Conservation (phyloP, 1,140 invertebrate genomes). For the Trichomalopsis sarcophagae region DNA sequence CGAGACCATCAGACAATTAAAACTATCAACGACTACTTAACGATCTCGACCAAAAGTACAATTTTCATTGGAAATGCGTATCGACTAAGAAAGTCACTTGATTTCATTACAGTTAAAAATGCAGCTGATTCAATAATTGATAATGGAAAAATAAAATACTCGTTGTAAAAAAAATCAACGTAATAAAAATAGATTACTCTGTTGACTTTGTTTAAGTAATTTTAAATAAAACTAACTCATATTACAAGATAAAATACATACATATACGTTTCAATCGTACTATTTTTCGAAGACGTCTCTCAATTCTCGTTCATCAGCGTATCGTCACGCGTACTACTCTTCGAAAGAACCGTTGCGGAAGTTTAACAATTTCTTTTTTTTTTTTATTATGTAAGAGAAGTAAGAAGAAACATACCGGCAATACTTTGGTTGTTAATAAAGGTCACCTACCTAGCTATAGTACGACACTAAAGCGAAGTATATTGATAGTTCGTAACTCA, state of each 20-base stretch:
- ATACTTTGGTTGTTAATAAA: constrained; percentile 51
- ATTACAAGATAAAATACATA: constrained; percentile 45
- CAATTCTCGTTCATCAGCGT: background rate
- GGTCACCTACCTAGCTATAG: constrained; percentile 40
- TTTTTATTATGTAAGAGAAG: constrained; percentile 20
- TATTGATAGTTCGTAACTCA: constrained; percentile 38
- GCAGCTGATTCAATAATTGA: constrained; percentile 8
- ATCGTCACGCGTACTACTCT: background rate
- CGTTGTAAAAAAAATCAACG: constrained; percentile 29
- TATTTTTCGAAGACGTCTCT: constrained; percentile 15
- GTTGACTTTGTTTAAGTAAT: constrained; percentile 3
- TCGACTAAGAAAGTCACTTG: constrained; percentile 14
- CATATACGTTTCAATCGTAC: background rate
- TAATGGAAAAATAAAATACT: constrained; percentile 38
- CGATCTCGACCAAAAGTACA: constrained; percentile 3
- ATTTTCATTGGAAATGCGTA: constrained; percentile 11
- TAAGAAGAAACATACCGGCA: constrained; percentile 45
- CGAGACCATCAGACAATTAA: background rate
- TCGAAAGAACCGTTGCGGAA: constrained; percentile 37
- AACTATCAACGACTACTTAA: constrained; percentile 7
- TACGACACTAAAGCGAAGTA: constrained; percentile 44
- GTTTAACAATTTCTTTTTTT: background rate
- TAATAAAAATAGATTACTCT: constrained; percentile 24
- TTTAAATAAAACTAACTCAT: constrained; percentile 38
- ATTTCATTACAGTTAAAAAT: constrained; percentile 29